These are phyloP conservation scores for Conops quadrifasciatus DNA, from an alignment of 2,888 invertebrate species.

Conservation along the genomic window DNA sequence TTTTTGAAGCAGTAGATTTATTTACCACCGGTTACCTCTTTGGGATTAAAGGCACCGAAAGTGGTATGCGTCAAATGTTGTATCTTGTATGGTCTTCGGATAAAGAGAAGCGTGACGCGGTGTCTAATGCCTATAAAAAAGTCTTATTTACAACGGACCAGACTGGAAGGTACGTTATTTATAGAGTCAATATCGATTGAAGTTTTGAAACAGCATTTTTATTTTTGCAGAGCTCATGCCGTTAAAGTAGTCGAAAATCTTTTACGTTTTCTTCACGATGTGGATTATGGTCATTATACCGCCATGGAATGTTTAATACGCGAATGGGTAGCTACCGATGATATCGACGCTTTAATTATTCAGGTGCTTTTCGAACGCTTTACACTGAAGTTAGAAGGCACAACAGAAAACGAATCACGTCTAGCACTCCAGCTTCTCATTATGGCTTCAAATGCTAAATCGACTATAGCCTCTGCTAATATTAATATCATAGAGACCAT, in stretches of 20 bases:
- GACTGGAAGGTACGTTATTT: conserved; percentile 50
- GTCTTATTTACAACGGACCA: conserved; percentile 63
- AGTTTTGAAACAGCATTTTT: background rate
- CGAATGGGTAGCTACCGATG: conserved; percentile 70
- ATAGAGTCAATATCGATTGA: background rate
- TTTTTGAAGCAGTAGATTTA: conserved; percentile 88
- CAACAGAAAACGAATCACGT: conserved; percentile 75
- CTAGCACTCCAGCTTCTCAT: conserved; percentile 79
- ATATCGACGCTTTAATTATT: conserved; percentile 68
- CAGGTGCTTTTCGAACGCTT: conserved; percentile 88
- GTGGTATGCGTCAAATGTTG: conserved; percentile 80
- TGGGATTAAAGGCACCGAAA: conserved; percentile 76
- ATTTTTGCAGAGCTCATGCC: conserved; percentile 65
- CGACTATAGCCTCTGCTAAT: conserved; percentile 73
- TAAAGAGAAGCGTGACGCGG: conserved; percentile 76
- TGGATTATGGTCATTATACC: conserved; percentile 70
- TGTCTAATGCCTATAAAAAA: conserved; percentile 77
- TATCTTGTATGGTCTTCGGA: conserved; percentile 84
- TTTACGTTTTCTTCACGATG: conserved; percentile 67
- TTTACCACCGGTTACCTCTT: conserved; percentile 84
- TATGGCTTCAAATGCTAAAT: conserved; percentile 76
- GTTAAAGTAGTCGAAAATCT: conserved; percentile 70
- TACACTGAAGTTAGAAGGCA: conserved; percentile 75
- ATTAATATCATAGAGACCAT: conserved; percentile 77
- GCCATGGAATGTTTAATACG: conserved; percentile 72